Evolutionary conservation across 2,797 vertebrate genomes (phyloP).

Genomic region (Channallabes apus): DNA sequence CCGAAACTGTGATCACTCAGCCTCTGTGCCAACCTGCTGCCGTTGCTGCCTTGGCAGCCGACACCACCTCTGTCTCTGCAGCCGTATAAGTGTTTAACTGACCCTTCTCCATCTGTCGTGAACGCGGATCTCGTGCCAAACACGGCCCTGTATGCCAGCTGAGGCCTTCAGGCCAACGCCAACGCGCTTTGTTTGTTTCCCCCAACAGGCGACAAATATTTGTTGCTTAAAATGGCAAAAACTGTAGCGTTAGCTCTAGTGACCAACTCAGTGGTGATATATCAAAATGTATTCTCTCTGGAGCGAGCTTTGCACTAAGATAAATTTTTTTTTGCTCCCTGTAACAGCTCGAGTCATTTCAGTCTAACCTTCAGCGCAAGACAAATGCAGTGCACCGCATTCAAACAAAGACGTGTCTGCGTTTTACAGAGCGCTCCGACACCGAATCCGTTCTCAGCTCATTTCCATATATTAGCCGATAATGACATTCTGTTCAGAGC

Average conservation of each 20-base stretch:
- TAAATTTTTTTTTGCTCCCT: neutral
- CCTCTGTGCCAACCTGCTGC: slow-evolving; percentile 34
- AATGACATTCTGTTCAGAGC: slow-evolving; percentile 36
- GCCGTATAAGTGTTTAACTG: slow-evolving; percentile 54
- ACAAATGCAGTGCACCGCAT: neutral
- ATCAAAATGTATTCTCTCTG: neutral
- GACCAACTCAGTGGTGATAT: neutral
- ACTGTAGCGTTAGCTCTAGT: neutral
- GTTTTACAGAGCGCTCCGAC: neutral
- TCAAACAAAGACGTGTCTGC: neutral
- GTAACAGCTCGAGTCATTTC: neutral
- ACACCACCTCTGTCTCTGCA: slow-evolving; percentile 37
- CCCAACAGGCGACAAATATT: slow-evolving; percentile 55
- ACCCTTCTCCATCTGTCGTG: slow-evolving; percentile 69
- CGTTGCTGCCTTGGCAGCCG: slow-evolving; percentile 29
- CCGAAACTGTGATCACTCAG: slow-evolving; percentile 8
- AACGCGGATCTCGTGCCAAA: slow-evolving; percentile 65
- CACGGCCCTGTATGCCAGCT: slow-evolving; percentile 64
- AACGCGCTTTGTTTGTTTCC: slow-evolving; percentile 59
- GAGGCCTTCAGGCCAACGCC: slow-evolving; percentile 67
- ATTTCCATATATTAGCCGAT: slow-evolving; percentile 44
- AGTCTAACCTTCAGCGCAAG: neutral
- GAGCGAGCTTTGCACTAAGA: neutral
- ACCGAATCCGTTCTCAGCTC: slow-evolving; percentile 29
- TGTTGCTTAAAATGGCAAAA: slow-evolving; percentile 27